Evolutionary conservation across 2,888 invertebrate genomes (phyloP).

Genomic region (Phyllotreta striolata): DNA sequence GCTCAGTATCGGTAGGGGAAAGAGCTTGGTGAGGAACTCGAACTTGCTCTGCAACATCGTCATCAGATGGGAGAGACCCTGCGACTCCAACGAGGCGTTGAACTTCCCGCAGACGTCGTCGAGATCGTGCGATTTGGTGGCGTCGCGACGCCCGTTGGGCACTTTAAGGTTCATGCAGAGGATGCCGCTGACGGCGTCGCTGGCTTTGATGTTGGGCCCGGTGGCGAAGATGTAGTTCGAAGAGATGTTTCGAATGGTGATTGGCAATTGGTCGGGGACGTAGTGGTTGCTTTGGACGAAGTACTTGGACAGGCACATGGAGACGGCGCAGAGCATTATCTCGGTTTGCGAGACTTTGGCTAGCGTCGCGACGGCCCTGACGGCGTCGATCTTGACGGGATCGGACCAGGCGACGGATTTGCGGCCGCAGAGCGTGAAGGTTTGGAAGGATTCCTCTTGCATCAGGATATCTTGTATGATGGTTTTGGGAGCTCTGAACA

Average conservation of each 20-base stretch:
- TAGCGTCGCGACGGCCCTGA: constrained; percentile 67
- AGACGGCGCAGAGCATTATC: constrained; percentile 69
- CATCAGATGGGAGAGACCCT: constrained; percentile 65
- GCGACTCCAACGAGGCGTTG: constrained; percentile 60
- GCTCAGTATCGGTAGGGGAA: constrained; percentile 68
- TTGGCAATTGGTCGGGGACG: constrained; percentile 68
- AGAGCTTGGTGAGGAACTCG: constrained; percentile 69
- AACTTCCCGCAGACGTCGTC: constrained; percentile 60
- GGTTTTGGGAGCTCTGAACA: constrained; percentile 63
- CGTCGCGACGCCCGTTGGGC: constrained; percentile 57
- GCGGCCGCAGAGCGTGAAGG: constrained; percentile 73
- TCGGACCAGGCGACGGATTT: constrained; percentile 79
- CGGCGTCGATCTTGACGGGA: constrained; percentile 66
- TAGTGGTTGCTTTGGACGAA: constrained; percentile 55
- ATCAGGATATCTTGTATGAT: constrained; percentile 69
- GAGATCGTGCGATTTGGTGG: constrained; percentile 53
- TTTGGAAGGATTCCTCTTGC: constrained; percentile 66
- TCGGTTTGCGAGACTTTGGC: constrained; percentile 72
- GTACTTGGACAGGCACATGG: constrained; percentile 71
- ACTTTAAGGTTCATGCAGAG: constrained; percentile 72
- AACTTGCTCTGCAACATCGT: constrained; percentile 65
- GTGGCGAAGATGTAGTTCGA: constrained; percentile 66
- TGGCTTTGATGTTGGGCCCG: constrained; percentile 59
- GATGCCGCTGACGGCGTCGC: constrained; percentile 66
- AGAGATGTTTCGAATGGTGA: constrained; percentile 67